phyloP scores from a whole-genome alignment of 2,797 vertebrate genomes.

The Eutrigla gurnardus region DNA sequence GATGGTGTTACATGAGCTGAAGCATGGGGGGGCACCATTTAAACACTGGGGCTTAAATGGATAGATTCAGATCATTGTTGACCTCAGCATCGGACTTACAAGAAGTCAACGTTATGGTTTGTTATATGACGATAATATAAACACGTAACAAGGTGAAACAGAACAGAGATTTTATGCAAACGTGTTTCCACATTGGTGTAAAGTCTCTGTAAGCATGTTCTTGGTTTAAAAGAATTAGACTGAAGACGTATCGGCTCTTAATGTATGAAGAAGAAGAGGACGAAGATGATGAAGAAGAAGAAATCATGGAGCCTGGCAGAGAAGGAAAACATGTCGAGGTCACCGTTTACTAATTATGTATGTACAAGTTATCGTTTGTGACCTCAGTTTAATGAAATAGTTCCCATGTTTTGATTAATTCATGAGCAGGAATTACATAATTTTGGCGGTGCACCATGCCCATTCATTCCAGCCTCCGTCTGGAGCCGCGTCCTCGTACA shows the following conservation, averaged over 20 bases:
- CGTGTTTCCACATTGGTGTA: background rate
- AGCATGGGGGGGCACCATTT: conserved; percentile 46
- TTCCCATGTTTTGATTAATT: background rate
- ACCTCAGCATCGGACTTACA: background rate
- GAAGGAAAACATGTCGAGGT: background rate
- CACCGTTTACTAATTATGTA: background rate
- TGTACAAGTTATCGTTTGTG: background rate
- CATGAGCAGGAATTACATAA: background rate
- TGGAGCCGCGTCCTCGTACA: background rate
- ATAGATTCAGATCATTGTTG: background rate
- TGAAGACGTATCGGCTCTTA: background rate
- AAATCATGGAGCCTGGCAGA: no score
- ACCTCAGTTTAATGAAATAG: background rate
- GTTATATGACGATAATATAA: background rate
- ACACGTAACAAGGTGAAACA: background rate
- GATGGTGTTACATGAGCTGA: conserved; percentile 69
- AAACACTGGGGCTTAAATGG: conserved; percentile 25
- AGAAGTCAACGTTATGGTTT: background rate
- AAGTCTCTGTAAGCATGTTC: conserved; percentile 7
- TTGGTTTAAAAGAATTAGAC: conserved; percentile 11
- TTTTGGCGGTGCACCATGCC: background rate
- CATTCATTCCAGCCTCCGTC: background rate
- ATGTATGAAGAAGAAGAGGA: background rate
- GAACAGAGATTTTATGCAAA: background rate
- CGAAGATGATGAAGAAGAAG: background rate